Base-by-base conservation (phyloP, 2,888 invertebrate species). In the Chironomus riparius region DNA sequence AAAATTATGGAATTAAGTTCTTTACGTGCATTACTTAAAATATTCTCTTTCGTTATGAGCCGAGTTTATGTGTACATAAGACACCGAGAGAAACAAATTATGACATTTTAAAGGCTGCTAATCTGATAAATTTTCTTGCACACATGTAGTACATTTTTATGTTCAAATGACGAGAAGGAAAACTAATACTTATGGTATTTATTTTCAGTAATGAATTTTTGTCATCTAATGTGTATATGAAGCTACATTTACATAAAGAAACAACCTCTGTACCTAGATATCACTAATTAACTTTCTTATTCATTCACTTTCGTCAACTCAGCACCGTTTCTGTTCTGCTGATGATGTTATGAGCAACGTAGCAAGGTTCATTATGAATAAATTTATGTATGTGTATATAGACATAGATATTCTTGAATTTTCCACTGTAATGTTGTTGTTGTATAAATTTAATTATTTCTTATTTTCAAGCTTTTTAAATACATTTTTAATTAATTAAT, bases 401-500 rank as follows among this genome's bases (percentile, higher is more conserved):
- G 13, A 65, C 21, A 22, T 24, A 65, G 18, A 13, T 24, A 21
- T 22, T 22, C 24, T 24, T 22, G 65, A n/a, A 56, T 18, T 24
- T 24, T 65, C 21, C 65, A 21, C 65, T 18, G n/a, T 56, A 18
- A 56, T 24, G 65, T 71, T 71, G 18, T 74, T 74, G 62, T 68
- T 74, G 74, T 47, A 68, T 68, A 62, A 68, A 68, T 68, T 74
- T 72, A 61, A 74, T 74, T 74, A 65, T 68, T 62, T 68, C 74
- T 47, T 62, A 74, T 56, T 72, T 72, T 62, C 22, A 38, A 56
- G 56, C 22, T 50, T 56, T 38, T 38, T 74, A 74, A 74, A 74
- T 61, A 74, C 68, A 68, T 47, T 74, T 74, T 74, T 74, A 68
- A 74, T 68, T 73, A 73, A 74, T 74, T 74, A 74, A 74, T 74